Evolutionary conservation across 2,888 invertebrate genomes (phyloP), one percentile per base, ranked within the genome.

Genomic region (Apoda limacodes): DNA sequence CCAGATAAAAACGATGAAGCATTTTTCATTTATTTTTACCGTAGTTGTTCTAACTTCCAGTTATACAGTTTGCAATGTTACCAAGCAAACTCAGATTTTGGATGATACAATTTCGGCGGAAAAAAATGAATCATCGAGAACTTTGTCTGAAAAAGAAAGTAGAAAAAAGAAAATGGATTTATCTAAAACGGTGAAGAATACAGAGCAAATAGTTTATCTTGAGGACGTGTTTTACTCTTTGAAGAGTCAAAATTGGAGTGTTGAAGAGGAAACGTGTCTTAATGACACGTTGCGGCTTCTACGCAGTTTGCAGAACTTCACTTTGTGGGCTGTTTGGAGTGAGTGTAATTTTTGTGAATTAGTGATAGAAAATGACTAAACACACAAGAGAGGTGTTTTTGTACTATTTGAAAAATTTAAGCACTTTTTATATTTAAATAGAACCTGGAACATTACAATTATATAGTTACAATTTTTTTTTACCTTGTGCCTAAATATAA

Each of bases 321-420:
- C 83, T 1, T 43, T 83, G 10, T 84, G 83, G 83, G 82, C 84
- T 1, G 78, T 82, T 40, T 82, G 83, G 80, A 72, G 84, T 83
- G 54, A 71, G 82, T 70, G 19, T 15, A 34, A 15, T 9, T n/a
- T n/a, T n/a, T n/a, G n/a, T n/a, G n/a, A n/a, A n/a, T n/a, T n/a
- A n/a, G n/a, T n/a, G n/a, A n/a, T n/a, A n/a, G n/a, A n/a, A n/a
- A n/a, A n/a, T n/a, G n/a, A n/a, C n/a, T n/a, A n/a, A n/a, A n/a
- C n/a, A n/a, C n/a, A n/a, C n/a, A n/a, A n/a, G n/a, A n/a, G n/a
- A n/a, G n/a, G n/a, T n/a, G n/a, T n/a, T n/a, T n/a, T n/a, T n/a
- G n/a, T n/a, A n/a, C n/a, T n/a, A n/a, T n/a, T n/a, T n/a, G n/a
- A n/a, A n/a, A n/a, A n/a, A n/a, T n/a, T n/a, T n/a, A n/a, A n/a